A percentile compares a stretch with the other conserved stretches of the same genome.
These are phyloP conservation scores for Trilocha varians DNA, from an alignment of 2,888 invertebrate genomes.

Conservation along the genomic window DNA sequence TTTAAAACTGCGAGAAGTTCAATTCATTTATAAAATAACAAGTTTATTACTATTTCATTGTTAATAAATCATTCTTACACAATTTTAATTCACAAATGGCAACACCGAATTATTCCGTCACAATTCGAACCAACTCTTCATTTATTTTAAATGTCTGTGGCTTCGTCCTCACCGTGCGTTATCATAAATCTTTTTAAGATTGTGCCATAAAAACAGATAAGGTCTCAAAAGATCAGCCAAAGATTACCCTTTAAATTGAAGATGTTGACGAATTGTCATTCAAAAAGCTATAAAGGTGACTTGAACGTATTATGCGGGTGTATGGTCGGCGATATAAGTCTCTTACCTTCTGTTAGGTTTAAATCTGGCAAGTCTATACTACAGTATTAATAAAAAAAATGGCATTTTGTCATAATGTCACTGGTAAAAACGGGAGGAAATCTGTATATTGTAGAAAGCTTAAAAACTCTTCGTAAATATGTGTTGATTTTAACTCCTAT, in stretches of 20 bases:
- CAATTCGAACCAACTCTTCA: conserved; percentile 71
- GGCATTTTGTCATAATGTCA: no score
- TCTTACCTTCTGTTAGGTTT: no score
- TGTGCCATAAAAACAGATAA: conserved; percentile 69
- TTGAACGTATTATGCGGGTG: no score
- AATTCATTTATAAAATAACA: no score
- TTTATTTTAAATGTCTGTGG: conserved; percentile 71
- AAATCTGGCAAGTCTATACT: no score
- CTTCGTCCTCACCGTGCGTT: conserved; percentile 62
- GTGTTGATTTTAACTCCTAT: no score
- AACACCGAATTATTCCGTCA: conserved; percentile 26
- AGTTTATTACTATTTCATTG: neutral
- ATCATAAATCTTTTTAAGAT: conserved; percentile 74
- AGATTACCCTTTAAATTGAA: conserved; percentile 61
- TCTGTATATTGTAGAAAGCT: no score
- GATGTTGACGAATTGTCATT: conserved; percentile 63
- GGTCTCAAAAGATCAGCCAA: conserved; percentile 66
- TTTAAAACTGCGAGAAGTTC: no score
- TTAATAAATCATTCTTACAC: neutral
- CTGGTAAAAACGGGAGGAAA: no score
- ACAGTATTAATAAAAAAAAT: no score
- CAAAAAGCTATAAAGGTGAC: neutral
- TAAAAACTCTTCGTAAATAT: no score
- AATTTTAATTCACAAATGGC: neutral
- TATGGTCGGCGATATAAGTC: no score